phyloP scores from a whole-genome alignment of 2,113 vertebrate species.

The Siniperca chuatsi region DNA sequence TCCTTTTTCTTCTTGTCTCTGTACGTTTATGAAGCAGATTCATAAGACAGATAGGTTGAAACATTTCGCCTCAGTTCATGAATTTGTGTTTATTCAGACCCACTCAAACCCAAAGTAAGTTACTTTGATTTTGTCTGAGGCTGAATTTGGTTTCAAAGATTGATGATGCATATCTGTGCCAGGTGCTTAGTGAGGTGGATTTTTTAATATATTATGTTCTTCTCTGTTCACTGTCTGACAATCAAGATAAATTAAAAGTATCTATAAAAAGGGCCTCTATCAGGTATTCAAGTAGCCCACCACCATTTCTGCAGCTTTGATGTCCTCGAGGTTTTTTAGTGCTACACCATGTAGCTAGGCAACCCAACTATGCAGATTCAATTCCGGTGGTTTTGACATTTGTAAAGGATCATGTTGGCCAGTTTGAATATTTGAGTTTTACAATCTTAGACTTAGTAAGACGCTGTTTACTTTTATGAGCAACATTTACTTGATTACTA shows the following conservation, averaged over 20 bases:
- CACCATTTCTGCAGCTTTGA: constrained; percentile 12
- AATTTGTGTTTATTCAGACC: neutral
- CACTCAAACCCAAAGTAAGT: neutral
- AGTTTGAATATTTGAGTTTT: constrained; percentile 16
- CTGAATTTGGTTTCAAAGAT: constrained; percentile 25
- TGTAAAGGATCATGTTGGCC: constrained; percentile 27
- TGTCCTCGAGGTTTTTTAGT: constrained; percentile 13
- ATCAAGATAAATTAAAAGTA: constrained; percentile 4
- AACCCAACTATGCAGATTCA: constrained; percentile 35
- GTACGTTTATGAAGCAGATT: neutral
- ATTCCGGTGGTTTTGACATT: constrained; percentile 36
- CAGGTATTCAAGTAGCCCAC: neutral
- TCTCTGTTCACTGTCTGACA: constrained; percentile 8
- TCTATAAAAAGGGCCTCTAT: neutral
- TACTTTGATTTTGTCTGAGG: constrained; percentile 20
- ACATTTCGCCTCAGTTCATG: neutral
- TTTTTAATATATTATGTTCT: constrained; percentile 10
- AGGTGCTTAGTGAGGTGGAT: constrained; percentile 20
- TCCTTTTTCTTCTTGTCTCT: neutral
- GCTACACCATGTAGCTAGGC: constrained; percentile 9
- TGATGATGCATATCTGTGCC: constrained; percentile 44
- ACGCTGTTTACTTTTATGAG: constrained; percentile 11
- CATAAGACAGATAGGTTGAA: neutral
- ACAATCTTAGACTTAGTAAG: neutral
- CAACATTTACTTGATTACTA: neutral